Evolutionary conservation across 2,888 invertebrate species (phyloP).

Genomic region (Chrysolina haemoptera): DNA sequence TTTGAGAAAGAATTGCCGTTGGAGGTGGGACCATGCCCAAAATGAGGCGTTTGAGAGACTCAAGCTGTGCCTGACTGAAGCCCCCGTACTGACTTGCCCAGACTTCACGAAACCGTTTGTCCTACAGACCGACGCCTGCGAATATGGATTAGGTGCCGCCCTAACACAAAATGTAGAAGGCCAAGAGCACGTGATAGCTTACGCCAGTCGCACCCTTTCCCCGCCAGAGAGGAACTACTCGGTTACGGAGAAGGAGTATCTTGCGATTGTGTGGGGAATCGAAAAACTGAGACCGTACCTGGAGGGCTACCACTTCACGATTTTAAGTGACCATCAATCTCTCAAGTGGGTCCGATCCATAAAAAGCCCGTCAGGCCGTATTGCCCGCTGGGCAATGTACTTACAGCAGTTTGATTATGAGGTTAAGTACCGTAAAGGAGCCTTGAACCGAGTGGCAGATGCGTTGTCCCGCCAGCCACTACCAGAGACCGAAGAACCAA

Average conservation of each 20-base stretch:
- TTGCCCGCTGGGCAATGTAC: constrained; percentile 27
- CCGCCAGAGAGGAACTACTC: constrained; percentile 45
- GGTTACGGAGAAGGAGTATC: constrained; percentile 54
- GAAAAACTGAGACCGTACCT: constrained; percentile 47
- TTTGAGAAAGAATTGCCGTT: constrained; percentile 18
- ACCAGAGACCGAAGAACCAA: too few species aligned
- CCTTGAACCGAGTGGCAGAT: too few species aligned
- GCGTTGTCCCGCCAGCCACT: too few species aligned
- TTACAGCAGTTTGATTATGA: too few species aligned
- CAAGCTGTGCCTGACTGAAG: constrained; percentile 4
- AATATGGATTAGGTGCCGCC: constrained; percentile 51
- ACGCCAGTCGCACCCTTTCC: too few species aligned
- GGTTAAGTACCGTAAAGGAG: too few species aligned
- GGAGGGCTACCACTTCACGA: constrained; percentile 51
- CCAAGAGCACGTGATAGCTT: too few species aligned
- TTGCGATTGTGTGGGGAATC: constrained; percentile 56
- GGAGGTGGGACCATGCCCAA: constrained; percentile 24
- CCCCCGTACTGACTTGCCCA: too few species aligned
- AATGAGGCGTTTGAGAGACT: constrained; percentile 11
- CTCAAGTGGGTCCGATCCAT: constrained; percentile 47
- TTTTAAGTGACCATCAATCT: constrained; percentile 53
- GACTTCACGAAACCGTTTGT: too few species aligned
- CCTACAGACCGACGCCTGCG: too few species aligned
- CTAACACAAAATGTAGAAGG: too few species aligned
- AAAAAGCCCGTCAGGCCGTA: constrained; percentile 24